Evolutionary conservation across 2,113 vertebrate species (phyloP), one percentile per base, ranked within the genome.

Genomic region (Herpailurus yagouaroundi): DNA sequence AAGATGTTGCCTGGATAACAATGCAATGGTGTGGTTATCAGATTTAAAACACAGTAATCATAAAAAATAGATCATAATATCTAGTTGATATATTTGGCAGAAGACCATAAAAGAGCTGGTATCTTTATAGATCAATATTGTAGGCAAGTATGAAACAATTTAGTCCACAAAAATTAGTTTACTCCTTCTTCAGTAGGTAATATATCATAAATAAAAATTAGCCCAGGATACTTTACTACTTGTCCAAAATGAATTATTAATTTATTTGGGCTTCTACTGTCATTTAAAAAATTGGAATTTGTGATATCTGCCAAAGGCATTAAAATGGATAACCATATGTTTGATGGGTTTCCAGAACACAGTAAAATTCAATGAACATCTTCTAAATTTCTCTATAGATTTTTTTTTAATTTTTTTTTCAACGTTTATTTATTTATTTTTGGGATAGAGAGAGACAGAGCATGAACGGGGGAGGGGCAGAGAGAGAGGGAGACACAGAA

Each of bases 1-100:
- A 92, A 96, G 97, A 98, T 98, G 85, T 81, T 80, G 91, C 55
- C 90, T 76, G 66, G 97, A 98, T 97, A 97, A 89, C 66, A 94
- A 50, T 76, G 92, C 92, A 94, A 50, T 95, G 86, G 63, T 91
- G 91, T 89, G 77, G 85, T 97, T 97, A 98, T 97, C 93, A 95
- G 96, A 98, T 98, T 97, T 94, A 93, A 97, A 97, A 91, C 38
- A 93, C 77, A 97, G 81, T 91, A 88, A 89, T 94, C 92, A 93
- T 95, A 97, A 97, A 97, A 91, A 84, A 83, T 36, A 89, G 87
- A 97, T 95, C 96, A 92, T 97, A 89, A 88, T 80, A 81, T 89
- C 50, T 77, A 84, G 52, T 45, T 96, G 91, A 95, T 82, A 84
- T 77, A 38, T 36, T 41, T 76, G 94, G 57, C 86, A 98, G 71